These are phyloP conservation scores for Macrosiphum euphorbiae DNA, from an alignment of 2,888 invertebrate genomes.

Conservation along the genomic window DNA sequence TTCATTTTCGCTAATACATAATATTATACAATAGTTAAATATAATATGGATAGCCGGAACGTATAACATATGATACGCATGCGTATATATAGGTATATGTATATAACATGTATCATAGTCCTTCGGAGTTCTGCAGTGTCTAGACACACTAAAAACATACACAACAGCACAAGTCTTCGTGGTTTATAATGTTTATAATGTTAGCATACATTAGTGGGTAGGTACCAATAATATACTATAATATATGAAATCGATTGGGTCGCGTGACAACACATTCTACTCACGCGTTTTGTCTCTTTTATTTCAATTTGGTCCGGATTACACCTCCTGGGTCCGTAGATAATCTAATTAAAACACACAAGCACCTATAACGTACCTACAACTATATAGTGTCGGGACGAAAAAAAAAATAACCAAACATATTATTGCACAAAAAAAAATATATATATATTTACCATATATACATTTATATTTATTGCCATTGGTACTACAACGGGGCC, in stretches of 20 bases:
- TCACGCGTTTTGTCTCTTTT: slow-evolving; percentile 44
- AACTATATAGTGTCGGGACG: background rate
- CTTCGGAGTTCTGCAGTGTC: background rate
- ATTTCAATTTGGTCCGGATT: slow-evolving; percentile 57
- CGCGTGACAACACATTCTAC: slow-evolving; percentile 46
- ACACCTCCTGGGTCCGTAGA: slow-evolving; percentile 48
- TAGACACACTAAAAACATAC: background rate
- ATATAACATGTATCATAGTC: background rate
- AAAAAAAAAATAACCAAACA: slow-evolving; percentile 28
- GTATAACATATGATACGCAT: background rate
- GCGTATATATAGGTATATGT: background rate
- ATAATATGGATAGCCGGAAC: slow-evolving; percentile 1
- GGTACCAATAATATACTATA: background rate
- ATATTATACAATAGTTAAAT: background rate
- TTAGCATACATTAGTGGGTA: background rate
- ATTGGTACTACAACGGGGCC: slow-evolving; percentile 22
- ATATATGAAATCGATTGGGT: slow-evolving; percentile 48
- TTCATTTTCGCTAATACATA: background rate
- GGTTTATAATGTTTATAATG: background rate
- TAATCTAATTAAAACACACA: slow-evolving; percentile 49
- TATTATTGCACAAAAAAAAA: slow-evolving; percentile 33
- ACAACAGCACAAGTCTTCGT: background rate
- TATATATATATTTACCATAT: background rate
- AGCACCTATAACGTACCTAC: background rate
- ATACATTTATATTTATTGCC: background rate